phyloP scores from a whole-genome alignment of 64 coral and sea anemone genomes.

The Orbicella faveolata region DNA sequence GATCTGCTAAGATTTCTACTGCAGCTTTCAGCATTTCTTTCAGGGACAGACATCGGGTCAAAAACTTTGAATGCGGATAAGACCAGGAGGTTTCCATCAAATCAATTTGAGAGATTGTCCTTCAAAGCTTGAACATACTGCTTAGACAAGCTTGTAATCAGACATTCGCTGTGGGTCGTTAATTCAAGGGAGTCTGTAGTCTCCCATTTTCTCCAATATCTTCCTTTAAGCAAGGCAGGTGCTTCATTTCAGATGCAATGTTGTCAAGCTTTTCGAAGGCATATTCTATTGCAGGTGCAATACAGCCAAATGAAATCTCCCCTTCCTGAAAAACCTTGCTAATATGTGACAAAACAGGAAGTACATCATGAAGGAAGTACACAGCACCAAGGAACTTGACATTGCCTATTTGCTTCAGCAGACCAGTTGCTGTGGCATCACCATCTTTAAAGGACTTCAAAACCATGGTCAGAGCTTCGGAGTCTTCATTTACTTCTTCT shows the following conservation, averaged over 20 bases:
- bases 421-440: constrained; percentile 47
- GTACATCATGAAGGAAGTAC: constrained; percentile 52
- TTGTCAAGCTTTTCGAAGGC: constrained; percentile 31
- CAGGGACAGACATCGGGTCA: constrained; percentile 16
- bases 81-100: constrained; percentile 57
- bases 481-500: constrained; percentile 59
- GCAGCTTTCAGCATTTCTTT: constrained; percentile 11
- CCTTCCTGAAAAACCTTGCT: constrained; percentile 60
- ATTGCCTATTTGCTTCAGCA: constrained; percentile 38
- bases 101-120: constrained; percentile 50
- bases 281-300: constrained; percentile 46
- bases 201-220: constrained; percentile 22
- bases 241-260: constrained; percentile 8
- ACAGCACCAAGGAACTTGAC: constrained; percentile 51
- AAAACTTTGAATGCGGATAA: constrained; percentile 53
- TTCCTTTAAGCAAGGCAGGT: constrained; percentile 23
- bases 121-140: constrained; percentile 49
- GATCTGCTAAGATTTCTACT: constrained; percentile 35
- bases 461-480: constrained; percentile 30
- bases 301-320: constrained; percentile 42
- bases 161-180: background rate
- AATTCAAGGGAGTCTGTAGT: background rate
- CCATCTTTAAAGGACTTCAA: constrained; percentile 52
- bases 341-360: constrained; percentile 49
- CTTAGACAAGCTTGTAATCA: background rate